phyloP scores from a whole-genome alignment of 1,140 invertebrate species.

The Venturia canescens region DNA sequence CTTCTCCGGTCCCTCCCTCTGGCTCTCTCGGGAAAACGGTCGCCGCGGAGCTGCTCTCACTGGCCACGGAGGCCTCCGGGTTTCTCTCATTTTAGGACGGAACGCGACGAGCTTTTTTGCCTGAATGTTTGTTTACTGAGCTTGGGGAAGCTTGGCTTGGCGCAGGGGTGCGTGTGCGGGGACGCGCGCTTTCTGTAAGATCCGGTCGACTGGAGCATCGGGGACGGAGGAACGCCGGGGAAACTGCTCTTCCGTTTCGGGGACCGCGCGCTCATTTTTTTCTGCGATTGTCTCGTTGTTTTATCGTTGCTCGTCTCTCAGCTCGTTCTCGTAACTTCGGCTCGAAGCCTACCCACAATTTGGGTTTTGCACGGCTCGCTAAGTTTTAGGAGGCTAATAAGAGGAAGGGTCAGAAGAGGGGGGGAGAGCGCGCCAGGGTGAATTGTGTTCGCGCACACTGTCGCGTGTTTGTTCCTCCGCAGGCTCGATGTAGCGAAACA shows the following conservation, averaged over 20 bases:
- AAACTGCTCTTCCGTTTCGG: conserved; percentile 6
- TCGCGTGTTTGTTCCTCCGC: conserved; percentile 18
- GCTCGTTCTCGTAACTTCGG: conserved; percentile 30
- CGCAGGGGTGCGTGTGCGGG: no score
- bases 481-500: background rate
- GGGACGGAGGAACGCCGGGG: no score
- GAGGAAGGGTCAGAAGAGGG: conserved; percentile 21
- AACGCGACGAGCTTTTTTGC: background rate
- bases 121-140: no score
- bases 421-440: background rate
- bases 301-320: conserved; percentile 22
- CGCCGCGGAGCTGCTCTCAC: no score
- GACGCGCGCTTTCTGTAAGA: no score
- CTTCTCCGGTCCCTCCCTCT: conserved; percentile 25
- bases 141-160: no score
- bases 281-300: conserved; percentile 35
- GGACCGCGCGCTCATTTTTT: no score
- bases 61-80: no score
- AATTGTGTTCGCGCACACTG: conserved; percentile 29
- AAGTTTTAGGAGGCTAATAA: conserved; percentile 32
- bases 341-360: conserved; percentile 34
- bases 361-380: conserved; percentile 28
- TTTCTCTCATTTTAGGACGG: background rate
- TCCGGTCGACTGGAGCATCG: no score
- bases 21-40: no score